Evolutionary conservation across 1,140 invertebrate genomes (phyloP), one percentile per base, ranked within the genome.

Genomic region (Leptinotarsa lineolata): DNA sequence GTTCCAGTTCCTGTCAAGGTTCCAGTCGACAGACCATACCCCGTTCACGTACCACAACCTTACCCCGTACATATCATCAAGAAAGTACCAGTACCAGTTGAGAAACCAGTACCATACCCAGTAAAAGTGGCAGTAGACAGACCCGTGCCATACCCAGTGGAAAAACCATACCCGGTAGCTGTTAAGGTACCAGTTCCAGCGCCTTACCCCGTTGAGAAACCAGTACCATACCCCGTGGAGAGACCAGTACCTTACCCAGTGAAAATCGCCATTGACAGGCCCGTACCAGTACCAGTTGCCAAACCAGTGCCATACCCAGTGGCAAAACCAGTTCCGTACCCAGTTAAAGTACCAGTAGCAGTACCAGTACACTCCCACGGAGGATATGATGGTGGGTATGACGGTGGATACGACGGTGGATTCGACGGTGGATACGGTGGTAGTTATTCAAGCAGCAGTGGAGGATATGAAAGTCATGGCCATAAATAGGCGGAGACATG

Each of bases 341-440:
- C 88, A 48, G 90, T 91, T 6, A 89, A 91, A 79, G 89, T 88
- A 68, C 87, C 86, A 39, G 86, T 92, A 72, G 91, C 90, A 67
- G 88, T 92, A 22, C 91, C 90, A 67, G 88, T 90, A 16, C 87
- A 90, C 12, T 22, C 24, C n/a, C 24, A 63, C 24, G 89, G 89
- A 90, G 74, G 91, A 92, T 0, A 84, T 87, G 76, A 88, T 86
- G 73, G 90, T 89, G 79, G 89, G 92, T 63, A 89, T 89, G 1
- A 86, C 87, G 63, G 82, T 84, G 22, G 89, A 92, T 63, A 89
- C 88, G 1, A 86, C 87, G 63, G 82, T 84, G 22, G 89, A 92
- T 61, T 89, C 88, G 1, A 86, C 87, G 60, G 82, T 84, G 22
- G 89, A 92, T 61, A 89, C 89, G 0, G 86, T 87, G 60, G 82